Evolutionary conservation across 2,888 invertebrate species (phyloP).

Genomic region (Villa cingulata): DNA sequence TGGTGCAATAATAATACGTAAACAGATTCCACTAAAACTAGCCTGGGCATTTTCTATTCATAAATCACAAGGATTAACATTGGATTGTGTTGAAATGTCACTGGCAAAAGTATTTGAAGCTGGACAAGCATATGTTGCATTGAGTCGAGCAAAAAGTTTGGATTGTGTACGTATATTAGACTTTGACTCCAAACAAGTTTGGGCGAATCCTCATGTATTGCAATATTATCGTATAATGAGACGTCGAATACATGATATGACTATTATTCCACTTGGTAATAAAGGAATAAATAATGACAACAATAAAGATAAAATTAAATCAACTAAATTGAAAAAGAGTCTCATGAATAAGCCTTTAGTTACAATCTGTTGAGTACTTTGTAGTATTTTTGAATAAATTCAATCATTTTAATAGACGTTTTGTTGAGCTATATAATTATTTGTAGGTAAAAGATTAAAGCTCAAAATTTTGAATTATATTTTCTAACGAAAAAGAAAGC

Average conservation of each 20-base stretch:
- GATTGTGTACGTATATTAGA: conserved; percentile 74
- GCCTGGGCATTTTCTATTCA: conserved; percentile 98
- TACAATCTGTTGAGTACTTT: conserved; percentile 23
- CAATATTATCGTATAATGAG: conserved; percentile 65
- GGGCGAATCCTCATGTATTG: conserved; percentile 74
- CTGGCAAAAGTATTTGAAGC: conserved; percentile 83
- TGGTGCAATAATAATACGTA: conserved; percentile 41
- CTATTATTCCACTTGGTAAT: conserved; percentile 47
- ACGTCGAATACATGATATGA: conserved; percentile 47
- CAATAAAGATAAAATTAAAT: conserved; percentile 15
- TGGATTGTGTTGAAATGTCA: conserved; percentile 93
- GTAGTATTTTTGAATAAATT: no score
- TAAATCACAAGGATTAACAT: conserved; percentile 86
- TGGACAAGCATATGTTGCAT: conserved; percentile 91
- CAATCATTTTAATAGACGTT: no score
- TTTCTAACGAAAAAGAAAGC: no score
- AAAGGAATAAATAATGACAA: conserved; percentile 15
- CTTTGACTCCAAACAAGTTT: conserved; percentile 73
- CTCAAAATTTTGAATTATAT: no score
- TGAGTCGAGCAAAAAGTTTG: conserved; percentile 82
- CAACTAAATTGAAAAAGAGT: conserved; percentile 32
- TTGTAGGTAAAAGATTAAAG: no score
- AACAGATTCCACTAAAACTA: conserved; percentile 74
- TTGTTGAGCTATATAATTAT: no score
- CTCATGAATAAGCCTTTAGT: conserved; percentile 33